A percentile compares a stretch with the other conserved stretches of the same genome.
Conservation (phyloP, 2,113 vertebrate genomes). For the Alces alces region DNA sequence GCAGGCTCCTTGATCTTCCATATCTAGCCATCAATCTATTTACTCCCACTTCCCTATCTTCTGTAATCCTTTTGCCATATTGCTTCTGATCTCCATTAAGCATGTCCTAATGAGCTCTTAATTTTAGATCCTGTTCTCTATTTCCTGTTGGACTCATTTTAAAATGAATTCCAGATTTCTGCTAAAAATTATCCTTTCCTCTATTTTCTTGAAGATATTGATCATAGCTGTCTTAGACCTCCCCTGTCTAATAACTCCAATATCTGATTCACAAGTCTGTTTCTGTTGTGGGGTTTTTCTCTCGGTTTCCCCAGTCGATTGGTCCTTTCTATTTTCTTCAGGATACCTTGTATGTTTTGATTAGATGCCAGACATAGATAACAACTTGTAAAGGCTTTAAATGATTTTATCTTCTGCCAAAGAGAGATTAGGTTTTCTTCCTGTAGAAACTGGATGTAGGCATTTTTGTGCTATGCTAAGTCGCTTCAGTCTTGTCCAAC, state of each 20-base stretch:
- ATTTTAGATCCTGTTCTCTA: not conserved
- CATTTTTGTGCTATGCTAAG: not conserved
- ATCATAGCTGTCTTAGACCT: not conserved
- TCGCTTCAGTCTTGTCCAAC: not conserved
- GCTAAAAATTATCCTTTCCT: not conserved
- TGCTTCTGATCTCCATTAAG: not conserved
- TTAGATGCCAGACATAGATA: not conserved
- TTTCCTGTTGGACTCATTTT: not conserved
- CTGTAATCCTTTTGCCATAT: not conserved
- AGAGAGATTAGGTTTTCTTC: not conserved
- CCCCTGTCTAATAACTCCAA: not conserved
- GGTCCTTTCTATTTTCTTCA: not conserved
- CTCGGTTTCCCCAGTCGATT: not conserved
- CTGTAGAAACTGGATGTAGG: not conserved
- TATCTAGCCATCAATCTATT: not conserved
- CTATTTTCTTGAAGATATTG: not conserved
- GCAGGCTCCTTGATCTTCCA: not conserved
- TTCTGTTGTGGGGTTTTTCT: not conserved
- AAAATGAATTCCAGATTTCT: not conserved
- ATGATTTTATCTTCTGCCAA: not conserved
- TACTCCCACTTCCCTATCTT: not conserved
- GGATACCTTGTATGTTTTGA: not conserved
- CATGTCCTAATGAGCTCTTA: not conserved
- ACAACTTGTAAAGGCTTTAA: not conserved
- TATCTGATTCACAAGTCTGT: not conserved